Evolutionary conservation across 2,113 vertebrate genomes (phyloP).

Genomic region (Phyllostomus hastatus): DNA sequence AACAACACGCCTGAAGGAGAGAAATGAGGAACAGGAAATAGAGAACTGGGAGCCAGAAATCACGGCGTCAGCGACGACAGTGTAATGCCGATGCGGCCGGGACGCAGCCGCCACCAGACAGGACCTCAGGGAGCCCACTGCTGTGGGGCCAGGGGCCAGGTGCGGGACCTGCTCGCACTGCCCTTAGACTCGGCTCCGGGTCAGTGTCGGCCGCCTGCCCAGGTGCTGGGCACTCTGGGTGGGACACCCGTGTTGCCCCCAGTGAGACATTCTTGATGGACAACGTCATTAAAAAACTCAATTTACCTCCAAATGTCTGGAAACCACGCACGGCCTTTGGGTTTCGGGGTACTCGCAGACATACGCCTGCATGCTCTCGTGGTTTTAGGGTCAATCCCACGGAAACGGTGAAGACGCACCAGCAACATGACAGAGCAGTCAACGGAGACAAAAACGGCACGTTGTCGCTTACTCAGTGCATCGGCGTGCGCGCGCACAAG

Average conservation of each 20-base stretch:
- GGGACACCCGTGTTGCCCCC: neutral
- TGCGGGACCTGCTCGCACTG: neutral
- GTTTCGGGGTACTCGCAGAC: neutral
- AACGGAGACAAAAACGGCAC: neutral
- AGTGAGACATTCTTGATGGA: neutral
- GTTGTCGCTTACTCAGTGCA: neutral
- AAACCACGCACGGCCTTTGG: neutral
- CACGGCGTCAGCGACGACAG: neutral
- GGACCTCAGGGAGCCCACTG: neutral
- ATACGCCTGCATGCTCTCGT: no score
- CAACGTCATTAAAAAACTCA: neutral
- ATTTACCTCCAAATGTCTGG: neutral
- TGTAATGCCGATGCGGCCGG: no score
- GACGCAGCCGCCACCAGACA: neutral
- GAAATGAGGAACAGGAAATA: neutral
- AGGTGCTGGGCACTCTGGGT: neutral
- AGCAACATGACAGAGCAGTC: neutral
- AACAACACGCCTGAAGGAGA: neutral
- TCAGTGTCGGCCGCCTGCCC: neutral
- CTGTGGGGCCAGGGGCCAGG: neutral
- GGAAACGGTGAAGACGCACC: neutral
- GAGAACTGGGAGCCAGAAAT: neutral
- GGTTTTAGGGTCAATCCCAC: neutral
- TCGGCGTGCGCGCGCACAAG: neutral
- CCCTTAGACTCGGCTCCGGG: neutral